Conservation (phyloP, 2,797 vertebrate genomes). For the Thaleichthys pacificus region DNA sequence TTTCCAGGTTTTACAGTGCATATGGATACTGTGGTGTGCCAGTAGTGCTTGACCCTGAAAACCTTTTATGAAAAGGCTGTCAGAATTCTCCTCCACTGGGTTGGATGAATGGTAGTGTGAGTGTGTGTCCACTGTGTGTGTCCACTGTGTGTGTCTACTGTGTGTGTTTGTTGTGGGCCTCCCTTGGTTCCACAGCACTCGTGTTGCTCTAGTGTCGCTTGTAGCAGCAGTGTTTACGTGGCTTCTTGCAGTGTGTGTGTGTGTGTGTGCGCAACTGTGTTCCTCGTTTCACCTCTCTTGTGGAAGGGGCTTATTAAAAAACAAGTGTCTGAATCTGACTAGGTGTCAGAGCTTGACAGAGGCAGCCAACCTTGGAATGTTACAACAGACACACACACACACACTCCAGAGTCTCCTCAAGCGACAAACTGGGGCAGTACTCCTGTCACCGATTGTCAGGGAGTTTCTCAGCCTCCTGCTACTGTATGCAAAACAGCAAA, state of each 20-base stretch:
- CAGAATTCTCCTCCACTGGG: slow-evolving; percentile 42
- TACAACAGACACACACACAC: slow-evolving; percentile 20
- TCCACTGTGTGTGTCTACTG: background rate
- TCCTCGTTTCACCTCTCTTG: background rate
- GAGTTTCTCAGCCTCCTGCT: slow-evolving; percentile 46
- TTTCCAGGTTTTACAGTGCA: too few relatives aligned
- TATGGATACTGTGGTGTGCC: too few relatives aligned
- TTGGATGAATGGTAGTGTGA: slow-evolving; percentile 35
- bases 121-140: background rate
- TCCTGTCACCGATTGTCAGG: slow-evolving; percentile 62
- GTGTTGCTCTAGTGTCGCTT: too few relatives aligned
- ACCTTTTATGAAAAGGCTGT: too few relatives aligned
- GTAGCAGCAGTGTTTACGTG: too few relatives aligned
- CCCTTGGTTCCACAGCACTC: too few relatives aligned
- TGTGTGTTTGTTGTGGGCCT: background rate
- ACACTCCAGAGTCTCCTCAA: slow-evolving; percentile 47
- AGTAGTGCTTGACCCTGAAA: too few relatives aligned
- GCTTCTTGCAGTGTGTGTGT: background rate
- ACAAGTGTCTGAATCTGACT: slow-evolving; percentile 58
- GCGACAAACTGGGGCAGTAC: slow-evolving; percentile 63
- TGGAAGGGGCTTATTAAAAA: slow-evolving; percentile 59
- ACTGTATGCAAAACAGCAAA: slow-evolving; percentile 50
- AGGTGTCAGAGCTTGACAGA: slow-evolving; percentile 59
- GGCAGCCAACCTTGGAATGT: slow-evolving; percentile 7
- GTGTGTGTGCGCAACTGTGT: background rate